Percentiles rank a stretch among this genome's conserved stretches.
Conservation (phyloP, 2,113 vertebrate species). For the Perca schrenkii region DNA sequence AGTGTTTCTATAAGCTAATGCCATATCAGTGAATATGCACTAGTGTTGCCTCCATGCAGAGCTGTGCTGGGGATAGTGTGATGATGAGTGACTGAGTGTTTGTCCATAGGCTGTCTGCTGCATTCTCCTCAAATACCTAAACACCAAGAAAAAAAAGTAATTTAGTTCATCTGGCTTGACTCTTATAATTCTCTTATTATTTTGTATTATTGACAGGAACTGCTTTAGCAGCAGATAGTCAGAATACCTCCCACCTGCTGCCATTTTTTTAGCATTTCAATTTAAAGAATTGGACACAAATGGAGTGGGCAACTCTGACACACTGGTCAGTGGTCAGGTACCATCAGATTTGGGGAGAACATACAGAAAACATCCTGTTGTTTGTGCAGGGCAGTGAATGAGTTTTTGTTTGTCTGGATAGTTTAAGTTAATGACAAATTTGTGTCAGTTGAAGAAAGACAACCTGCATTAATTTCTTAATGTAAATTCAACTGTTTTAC, state of each 20-base stretch:
- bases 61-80: slow-evolving; percentile 16
- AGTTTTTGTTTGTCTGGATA: slow-evolving; percentile 3
- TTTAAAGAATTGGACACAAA: not conserved
- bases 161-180: not conserved
- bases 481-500: not conserved
- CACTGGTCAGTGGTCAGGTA: slow-evolving; percentile 1
- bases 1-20: slow-evolving; percentile 49
- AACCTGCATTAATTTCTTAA: not conserved
- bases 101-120: slow-evolving; percentile 25
- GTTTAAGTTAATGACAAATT: not conserved
- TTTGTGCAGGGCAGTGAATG: slow-evolving; percentile 22
- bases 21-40: slow-evolving; percentile 57
- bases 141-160: not conserved
- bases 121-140: slow-evolving; percentile 41
- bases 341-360: slow-evolving; percentile 38
- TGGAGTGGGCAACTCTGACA: not conserved
- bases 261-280: not conserved
- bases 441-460: not conserved
- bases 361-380: slow-evolving; percentile 32
- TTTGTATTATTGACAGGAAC: not conserved
- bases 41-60: slow-evolving; percentile 42
- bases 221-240: not conserved
- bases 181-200: not conserved
- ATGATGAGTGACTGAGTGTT: slow-evolving; percentile 21
- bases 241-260: no score